These are phyloP conservation scores for Centropus unirufus DNA, from an alignment of 2,113 vertebrate species.

Conservation along the genomic window DNA sequence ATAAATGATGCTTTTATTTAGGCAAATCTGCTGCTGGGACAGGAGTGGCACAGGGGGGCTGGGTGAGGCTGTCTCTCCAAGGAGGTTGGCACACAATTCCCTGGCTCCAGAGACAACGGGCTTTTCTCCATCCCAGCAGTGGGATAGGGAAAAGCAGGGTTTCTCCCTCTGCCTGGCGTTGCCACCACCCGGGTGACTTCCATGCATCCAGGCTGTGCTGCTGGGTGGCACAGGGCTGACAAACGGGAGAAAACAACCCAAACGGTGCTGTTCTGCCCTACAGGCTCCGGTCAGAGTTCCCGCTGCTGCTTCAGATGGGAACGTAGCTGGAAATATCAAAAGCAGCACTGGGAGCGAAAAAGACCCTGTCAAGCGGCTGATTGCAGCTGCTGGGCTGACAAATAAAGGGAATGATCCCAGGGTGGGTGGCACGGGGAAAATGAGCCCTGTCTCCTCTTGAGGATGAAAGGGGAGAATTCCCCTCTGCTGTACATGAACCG, in stretches of 20 bases:
- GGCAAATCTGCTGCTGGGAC: neutral
- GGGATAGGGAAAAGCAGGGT: neutral
- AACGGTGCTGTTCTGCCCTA: accelerated
- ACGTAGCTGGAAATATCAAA: neutral
- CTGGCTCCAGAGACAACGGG: neutral
- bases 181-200: neutral
- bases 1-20: neutral
- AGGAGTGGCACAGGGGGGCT: neutral
- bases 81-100: neutral
- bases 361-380: neutral
- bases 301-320: neutral
- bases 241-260: neutral
- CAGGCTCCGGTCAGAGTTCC: neutral
- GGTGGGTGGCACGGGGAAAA: neutral
- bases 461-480: neutral
- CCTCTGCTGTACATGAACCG: accelerated
- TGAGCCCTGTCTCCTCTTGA: accelerated
- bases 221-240: neutral
- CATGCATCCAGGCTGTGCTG: neutral
- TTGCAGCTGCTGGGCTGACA: neutral
- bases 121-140: neutral
- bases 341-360: neutral
- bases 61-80: neutral
- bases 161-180: neutral
- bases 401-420: neutral